Conservation (phyloP, 1,140 invertebrate genomes). For the Cotesia glomerata region DNA sequence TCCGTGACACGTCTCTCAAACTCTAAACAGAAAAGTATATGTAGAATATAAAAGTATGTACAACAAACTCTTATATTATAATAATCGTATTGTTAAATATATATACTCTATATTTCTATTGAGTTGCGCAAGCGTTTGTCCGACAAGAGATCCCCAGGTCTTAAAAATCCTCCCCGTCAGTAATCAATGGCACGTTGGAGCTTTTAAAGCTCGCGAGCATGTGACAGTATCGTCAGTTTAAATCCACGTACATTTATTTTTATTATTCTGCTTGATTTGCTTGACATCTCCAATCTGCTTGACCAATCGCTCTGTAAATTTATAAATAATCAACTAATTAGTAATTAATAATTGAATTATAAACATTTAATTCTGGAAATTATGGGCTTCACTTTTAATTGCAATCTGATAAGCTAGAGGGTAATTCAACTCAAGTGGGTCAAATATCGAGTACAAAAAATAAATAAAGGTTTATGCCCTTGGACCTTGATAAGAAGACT, state of each 20-base stretch:
- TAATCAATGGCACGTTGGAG: conserved; percentile 9
- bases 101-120: too few relatives aligned
- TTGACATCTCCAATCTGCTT: too few relatives aligned
- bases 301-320: background rate
- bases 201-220: background rate
- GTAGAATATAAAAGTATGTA: too few relatives aligned
- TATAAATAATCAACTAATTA: background rate
- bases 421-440: background rate
- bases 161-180: background rate
- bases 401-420: too few relatives aligned
- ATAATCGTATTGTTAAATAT: too few relatives aligned
- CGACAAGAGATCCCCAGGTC: too few relatives aligned
- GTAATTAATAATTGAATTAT: background rate
- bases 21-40: too few relatives aligned
- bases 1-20: too few relatives aligned
- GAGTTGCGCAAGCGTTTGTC: too few relatives aligned
- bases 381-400: background rate
- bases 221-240: background rate
- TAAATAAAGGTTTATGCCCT: too few relatives aligned
- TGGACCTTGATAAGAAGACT: too few relatives aligned
- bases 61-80: too few relatives aligned
- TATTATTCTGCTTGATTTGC: background rate
- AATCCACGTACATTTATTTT: background rate
- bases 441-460: background rate
- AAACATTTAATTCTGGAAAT: background rate